Conservation (phyloP, 2,888 invertebrate genomes). For the Pandemis corylana region DNA sequence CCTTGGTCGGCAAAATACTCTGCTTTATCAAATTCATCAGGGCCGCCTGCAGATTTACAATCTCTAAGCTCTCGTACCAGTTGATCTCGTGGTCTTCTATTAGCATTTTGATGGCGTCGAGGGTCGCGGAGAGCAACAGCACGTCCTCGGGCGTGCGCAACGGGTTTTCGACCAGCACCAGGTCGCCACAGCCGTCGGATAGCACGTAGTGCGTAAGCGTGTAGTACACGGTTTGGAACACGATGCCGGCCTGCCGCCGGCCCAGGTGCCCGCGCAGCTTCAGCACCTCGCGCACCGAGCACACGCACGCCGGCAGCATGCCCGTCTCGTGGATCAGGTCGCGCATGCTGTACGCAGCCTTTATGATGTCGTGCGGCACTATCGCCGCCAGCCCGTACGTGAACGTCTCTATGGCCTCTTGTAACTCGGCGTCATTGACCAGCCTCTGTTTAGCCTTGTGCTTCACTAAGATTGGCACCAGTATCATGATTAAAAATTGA, state of each 20-base stretch:
- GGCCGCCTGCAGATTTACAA: constrained; percentile 54
- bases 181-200: constrained; percentile 49
- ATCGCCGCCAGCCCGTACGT: constrained; percentile 11
- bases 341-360: constrained; percentile 48
- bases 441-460: constrained; percentile 10
- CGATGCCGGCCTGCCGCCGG: constrained; percentile 52
- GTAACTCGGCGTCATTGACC: constrained; percentile 12
- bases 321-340: constrained; percentile 45
- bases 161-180: constrained; percentile 49
- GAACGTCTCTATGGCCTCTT: constrained; percentile 20
- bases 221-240: constrained; percentile 56
- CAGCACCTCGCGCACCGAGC: constrained; percentile 51
- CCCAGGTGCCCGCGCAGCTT: constrained; percentile 52
- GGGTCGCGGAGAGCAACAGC: constrained; percentile 49
- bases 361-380: constrained; percentile 15
- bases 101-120: constrained; percentile 55
- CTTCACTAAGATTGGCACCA: constrained; percentile 49
- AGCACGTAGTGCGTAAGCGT: constrained; percentile 52
- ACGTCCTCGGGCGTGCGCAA: constrained; percentile 51
- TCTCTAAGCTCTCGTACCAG: constrained; percentile 59
- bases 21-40: constrained; percentile 55
- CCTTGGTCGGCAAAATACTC: constrained; percentile 51
- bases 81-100: constrained; percentile 57
- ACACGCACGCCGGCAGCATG: constrained; percentile 46
- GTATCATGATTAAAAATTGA: constrained; percentile 52